These are phyloP conservation scores for Sitta europaea DNA, from an alignment of 2,113 vertebrate species.

Conservation along the genomic window DNA sequence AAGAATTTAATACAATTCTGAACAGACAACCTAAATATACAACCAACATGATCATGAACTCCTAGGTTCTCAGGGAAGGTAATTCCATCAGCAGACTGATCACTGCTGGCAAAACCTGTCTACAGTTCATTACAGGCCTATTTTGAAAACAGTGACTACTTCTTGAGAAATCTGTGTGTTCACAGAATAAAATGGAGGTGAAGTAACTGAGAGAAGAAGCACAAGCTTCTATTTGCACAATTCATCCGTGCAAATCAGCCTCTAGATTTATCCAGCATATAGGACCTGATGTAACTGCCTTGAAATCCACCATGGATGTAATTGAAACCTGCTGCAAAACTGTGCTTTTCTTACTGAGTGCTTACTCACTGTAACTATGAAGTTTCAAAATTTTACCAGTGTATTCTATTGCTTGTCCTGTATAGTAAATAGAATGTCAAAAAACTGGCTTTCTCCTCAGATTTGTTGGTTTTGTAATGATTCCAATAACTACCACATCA, in stretches of 20 bases:
- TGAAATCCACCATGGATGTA: not conserved
- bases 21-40: not conserved
- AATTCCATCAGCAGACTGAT: not conserved
- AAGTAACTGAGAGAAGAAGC: not conserved
- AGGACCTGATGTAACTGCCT: not conserved
- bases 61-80: not conserved
- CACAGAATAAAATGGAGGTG: not conserved
- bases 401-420: not conserved
- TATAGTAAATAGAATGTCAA: slow-evolving; percentile 18
- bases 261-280: not conserved
- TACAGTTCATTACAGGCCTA: not conserved
- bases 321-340: slow-evolving; percentile 10
- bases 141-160: not conserved
- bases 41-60: not conserved
- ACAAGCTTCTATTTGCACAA: not conserved
- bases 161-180: not conserved
- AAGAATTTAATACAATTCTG: not conserved
- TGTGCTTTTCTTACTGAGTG: not conserved
- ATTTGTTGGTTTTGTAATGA: slow-evolving; percentile 38
- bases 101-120: not conserved
- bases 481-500: slow-evolving; percentile 66
- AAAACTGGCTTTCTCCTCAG: slow-evolving; percentile 28
- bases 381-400: slow-evolving; percentile 3
- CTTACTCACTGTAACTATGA: not conserved
- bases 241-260: not conserved